Percentiles rank a stretch among this genome's conserved stretches.
These are phyloP conservation scores for Psylliodes chrysocephalus DNA, from an alignment of 2,888 invertebrate genomes.

Conservation along the genomic window DNA sequence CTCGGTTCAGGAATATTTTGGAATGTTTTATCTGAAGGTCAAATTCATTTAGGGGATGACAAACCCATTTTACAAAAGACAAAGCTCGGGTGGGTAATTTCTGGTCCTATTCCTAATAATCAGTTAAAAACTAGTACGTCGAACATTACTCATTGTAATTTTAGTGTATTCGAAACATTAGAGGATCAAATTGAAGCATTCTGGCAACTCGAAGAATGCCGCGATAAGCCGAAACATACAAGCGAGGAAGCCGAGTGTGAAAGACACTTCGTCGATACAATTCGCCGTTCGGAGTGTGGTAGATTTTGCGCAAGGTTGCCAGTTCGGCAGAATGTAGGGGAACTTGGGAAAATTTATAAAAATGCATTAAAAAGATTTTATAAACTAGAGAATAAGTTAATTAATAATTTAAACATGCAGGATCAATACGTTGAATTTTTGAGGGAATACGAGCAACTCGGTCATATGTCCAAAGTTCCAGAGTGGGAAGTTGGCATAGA, in stretches of 20 bases:
- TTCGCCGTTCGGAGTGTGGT: constrained; percentile 8
- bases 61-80: constrained; percentile 34
- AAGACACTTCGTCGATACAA: constrained; percentile 24
- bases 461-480: neutral
- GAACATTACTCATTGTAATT: constrained; percentile 24
- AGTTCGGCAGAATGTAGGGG: neutral
- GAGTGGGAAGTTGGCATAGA: neutral
- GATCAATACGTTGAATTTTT: neutral
- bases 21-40: constrained; percentile 18
- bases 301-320: constrained; percentile 33
- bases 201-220: constrained; percentile 28
- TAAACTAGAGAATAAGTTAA: neutral
- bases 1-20: constrained; percentile 33
- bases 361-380: neutral
- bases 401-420: neutral
- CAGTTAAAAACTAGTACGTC: too few species aligned
- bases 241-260: constrained; percentile 29
- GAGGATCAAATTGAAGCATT: constrained; percentile 22
- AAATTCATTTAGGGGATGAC: constrained; percentile 24
- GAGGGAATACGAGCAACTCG: neutral
- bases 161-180: constrained; percentile 4
- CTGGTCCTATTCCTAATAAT: constrained; percentile 25
- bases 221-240: neutral
- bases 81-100: constrained; percentile 34
- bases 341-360: neutral